A percentile compares a stretch with the other conserved stretches of the same genome.
Conservation (phyloP, 2,113 vertebrate species). For the Procavia capensis region DNA sequence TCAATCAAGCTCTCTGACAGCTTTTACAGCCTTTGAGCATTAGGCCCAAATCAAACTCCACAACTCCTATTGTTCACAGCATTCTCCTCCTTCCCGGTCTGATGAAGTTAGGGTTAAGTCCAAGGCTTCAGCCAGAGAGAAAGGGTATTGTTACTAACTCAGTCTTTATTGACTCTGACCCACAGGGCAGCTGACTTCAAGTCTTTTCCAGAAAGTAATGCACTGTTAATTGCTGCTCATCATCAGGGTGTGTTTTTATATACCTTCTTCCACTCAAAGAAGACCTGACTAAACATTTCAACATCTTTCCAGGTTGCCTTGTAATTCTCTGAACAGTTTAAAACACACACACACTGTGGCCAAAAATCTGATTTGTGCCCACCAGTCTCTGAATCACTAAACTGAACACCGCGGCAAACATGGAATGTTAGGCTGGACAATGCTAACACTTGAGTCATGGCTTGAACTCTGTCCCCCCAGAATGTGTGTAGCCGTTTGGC, state of each 20-base stretch:
- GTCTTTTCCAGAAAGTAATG: slow-evolving; percentile 78
- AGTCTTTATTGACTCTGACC: slow-evolving; percentile 85
- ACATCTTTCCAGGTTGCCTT: slow-evolving; percentile 15
- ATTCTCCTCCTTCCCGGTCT: slow-evolving; percentile 74
- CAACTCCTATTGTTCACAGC: slow-evolving; percentile 83
- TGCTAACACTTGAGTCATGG: neutral
- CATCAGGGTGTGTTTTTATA: slow-evolving; percentile 64
- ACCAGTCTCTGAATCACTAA: neutral
- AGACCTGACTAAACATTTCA: slow-evolving; percentile 63
- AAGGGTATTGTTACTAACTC: slow-evolving; percentile 84
- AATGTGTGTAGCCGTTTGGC: too few species aligned
- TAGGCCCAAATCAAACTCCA: slow-evolving; percentile 85
- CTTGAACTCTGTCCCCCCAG: too few species aligned
- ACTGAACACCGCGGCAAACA: neutral
- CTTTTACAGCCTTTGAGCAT: slow-evolving; percentile 85
- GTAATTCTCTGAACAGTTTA: neutral
- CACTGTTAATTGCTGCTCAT: slow-evolving; percentile 82
- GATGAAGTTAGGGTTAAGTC: slow-evolving; percentile 86
- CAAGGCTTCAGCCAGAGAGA: slow-evolving; percentile 81
- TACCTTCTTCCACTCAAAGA: slow-evolving; percentile 43
- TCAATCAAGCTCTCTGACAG: slow-evolving; percentile 87
- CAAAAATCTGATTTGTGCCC: slow-evolving; percentile 15
- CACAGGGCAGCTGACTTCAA: slow-evolving; percentile 75
- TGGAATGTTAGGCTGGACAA: neutral
- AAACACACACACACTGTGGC: neutral